A percentile compares a stretch with the other conserved stretches of the same genome.
Evolutionary conservation across 2,888 invertebrate genomes (phyloP).

Genomic region (Maniola hyperantus): DNA sequence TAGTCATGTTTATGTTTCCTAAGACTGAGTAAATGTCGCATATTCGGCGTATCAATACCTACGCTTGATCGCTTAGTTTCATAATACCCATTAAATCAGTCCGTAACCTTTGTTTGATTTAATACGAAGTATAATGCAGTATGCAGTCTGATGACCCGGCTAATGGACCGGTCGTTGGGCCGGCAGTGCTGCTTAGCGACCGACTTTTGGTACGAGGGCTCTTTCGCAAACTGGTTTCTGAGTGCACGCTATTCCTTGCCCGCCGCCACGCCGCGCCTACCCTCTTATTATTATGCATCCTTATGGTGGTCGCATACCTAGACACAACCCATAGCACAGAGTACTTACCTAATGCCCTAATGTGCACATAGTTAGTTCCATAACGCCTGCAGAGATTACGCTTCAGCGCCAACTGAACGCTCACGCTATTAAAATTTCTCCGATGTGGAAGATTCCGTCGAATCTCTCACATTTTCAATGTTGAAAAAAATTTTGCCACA

Average conservation of each 20-base stretch:
- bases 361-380: no score
- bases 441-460: no score
- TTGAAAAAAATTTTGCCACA: no score
- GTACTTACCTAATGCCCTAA: no score
- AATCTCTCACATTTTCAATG: no score
- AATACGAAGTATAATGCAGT: slow-evolving; percentile 33
- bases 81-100: background rate
- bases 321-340: background rate
- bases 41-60: background rate
- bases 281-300: slow-evolving; percentile 36
- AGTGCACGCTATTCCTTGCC: slow-evolving; percentile 48
- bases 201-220: slow-evolving; percentile 61
- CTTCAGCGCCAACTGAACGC: no score
- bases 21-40: no score
- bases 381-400: no score
- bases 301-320: background rate
- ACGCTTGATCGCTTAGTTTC: background rate
- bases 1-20: no score
- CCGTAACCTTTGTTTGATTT: slow-evolving; percentile 16
- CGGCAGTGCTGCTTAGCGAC: slow-evolving; percentile 49
- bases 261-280: slow-evolving; percentile 37
- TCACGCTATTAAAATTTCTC: no score
- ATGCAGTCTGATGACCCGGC: slow-evolving; percentile 56
- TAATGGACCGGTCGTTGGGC: slow-evolving; percentile 55
- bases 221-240: slow-evolving; percentile 72